A percentile compares a stretch with the other conserved stretches of the same genome.
phyloP scores from a whole-genome alignment of 1,140 invertebrate genomes.

The Micrasema longulum region DNA sequence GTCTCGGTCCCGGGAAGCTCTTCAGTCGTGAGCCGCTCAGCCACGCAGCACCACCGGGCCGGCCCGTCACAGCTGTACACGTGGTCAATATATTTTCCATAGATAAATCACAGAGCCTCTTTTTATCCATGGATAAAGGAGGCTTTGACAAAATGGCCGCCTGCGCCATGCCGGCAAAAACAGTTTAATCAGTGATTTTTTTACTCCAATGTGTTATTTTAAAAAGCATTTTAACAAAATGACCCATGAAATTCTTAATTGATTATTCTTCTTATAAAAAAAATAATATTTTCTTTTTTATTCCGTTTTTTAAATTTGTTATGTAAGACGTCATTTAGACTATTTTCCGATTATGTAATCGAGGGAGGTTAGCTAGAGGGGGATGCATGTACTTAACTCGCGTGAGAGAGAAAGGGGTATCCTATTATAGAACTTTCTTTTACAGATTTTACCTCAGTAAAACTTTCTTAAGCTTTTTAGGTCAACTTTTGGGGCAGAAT shows the following conservation, averaged over 20 bases:
- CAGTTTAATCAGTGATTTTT: too few relatives aligned
- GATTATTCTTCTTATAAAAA: background rate
- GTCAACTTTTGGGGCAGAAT: too few relatives aligned
- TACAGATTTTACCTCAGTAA: too few relatives aligned
- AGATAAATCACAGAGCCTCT: slow-evolving; percentile 15
- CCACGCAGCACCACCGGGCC: slow-evolving; percentile 34
- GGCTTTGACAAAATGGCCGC: background rate
- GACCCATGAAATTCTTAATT: too few relatives aligned
- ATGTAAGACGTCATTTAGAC: slow-evolving; percentile 23
- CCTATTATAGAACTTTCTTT: too few relatives aligned
- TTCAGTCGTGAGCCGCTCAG: slow-evolving; percentile 38
- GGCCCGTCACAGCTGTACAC: slow-evolving; percentile 21
- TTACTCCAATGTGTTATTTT: background rate
- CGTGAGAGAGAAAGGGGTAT: slow-evolving; percentile 28
- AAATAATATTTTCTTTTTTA: too few relatives aligned
- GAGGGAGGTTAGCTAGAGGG: slow-evolving; percentile 31
- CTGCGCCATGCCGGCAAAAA: background rate
- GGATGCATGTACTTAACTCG: background rate
- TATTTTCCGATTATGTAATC: slow-evolving; percentile 50
- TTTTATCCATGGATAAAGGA: background rate
- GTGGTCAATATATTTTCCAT: slow-evolving; percentile 22
- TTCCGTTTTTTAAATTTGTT: slow-evolving; percentile 11
- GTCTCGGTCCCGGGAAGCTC: slow-evolving; percentile 52
- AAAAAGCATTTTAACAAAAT: background rate
- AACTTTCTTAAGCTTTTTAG: too few relatives aligned